Base-by-base conservation (phyloP, 2,888 invertebrate genomes). In the Leucophora obtusa region DNA sequence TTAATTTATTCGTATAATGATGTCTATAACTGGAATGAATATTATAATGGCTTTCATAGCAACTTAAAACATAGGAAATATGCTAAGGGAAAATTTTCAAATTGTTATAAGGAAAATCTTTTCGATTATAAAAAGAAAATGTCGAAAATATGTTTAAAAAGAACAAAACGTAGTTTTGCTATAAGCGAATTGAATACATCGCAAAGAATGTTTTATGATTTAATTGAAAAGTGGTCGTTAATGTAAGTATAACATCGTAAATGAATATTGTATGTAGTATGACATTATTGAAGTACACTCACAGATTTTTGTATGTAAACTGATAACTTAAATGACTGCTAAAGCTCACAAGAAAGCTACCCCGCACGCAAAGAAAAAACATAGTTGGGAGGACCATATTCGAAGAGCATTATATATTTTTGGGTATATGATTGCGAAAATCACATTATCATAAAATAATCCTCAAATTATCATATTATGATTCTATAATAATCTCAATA, bases 221-320 rank as follows among this genome's bases (percentile, higher is more conserved):
- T 84, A 11, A 63, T 85, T 7, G 83, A 74, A 50, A 82, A 82
- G 24, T 85, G 80, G 83, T 83, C 85, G 3, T 24, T 78, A 9
- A 65, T 85, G 85, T 85, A 80, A 77, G 85, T 82, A 14, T 7
- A 4, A n/a, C n/a, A n/a, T n/a, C n/a, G n/a, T n/a, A n/a, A n/a
- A n/a, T n/a, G n/a, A n/a, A n/a, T n/a, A n/a, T n/a, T 2, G 6
- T 6, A 24, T 3, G 5, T 24, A 24, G 5, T 24, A 5, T 24
- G 24, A 2, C 2, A 24, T 24, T 24, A 24, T 24, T 24, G 24
- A 24, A 24, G 24, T 24, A 24, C 24, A 24, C 24, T 24, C 24
- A 24, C 24, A 24, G 2, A 24, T 3, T 3, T 24, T 3, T 24
- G 24, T 24, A 24, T 24, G 24, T 24, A 24, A 24, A 24, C 2